These are phyloP conservation scores for Salvelinus fontinalis DNA, from an alignment of 2,113 vertebrate genomes.

Conservation along the genomic window DNA sequence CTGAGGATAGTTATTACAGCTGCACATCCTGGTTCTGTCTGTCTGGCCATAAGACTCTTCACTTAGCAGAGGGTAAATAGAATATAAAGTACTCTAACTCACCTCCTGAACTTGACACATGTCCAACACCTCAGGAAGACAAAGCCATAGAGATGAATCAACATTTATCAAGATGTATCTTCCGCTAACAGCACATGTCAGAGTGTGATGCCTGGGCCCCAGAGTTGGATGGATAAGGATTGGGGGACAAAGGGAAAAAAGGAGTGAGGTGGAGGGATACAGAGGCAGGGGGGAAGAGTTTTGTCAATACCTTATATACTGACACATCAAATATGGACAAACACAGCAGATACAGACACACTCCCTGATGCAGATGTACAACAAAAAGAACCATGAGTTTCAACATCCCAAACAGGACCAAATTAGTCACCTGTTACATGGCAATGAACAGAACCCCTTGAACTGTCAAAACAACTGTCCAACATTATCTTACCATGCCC, in stretches of 20 bases:
- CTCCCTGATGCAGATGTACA: conserved; percentile 63
- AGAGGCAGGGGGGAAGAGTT: conserved; percentile 44
- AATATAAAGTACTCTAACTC: neutral
- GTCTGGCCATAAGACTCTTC: neutral
- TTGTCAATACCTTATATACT: conserved; percentile 61
- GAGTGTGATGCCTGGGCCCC: no score
- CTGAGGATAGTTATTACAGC: conserved; percentile 1
- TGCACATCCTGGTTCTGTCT: neutral
- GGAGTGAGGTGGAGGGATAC: conserved; percentile 14
- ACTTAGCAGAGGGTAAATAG: neutral
- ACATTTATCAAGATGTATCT: no score
- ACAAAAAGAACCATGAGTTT: conserved; percentile 38
- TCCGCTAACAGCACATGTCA: no score
- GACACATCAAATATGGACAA: conserved; percentile 70
- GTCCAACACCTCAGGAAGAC: no score
- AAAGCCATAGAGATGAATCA: no score
- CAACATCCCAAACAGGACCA: conserved; percentile 14
- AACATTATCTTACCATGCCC: neutral
- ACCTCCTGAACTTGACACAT: no score
- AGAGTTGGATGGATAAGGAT: no score
- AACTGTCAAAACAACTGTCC: neutral
- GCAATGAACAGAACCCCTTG: no score
- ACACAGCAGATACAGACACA: conserved; percentile 67
- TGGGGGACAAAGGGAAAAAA: no score
- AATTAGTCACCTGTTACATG: neutral